phyloP scores from a whole-genome alignment of 2,888 invertebrate species.

The Ophion slaviceki region DNA sequence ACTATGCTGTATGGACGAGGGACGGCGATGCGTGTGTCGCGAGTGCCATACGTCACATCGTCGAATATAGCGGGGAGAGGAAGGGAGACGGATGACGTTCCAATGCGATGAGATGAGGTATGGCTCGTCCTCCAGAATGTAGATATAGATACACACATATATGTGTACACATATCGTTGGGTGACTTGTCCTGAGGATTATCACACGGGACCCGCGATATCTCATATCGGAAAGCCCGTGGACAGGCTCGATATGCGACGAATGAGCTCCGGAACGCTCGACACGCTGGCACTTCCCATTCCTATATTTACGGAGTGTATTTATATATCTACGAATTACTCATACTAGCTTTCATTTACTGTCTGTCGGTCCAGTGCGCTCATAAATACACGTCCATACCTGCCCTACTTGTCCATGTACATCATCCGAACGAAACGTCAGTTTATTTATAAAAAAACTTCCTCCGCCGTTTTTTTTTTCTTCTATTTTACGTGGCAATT shows the following conservation, averaged over 20 bases:
- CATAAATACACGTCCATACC: background rate
- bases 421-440: background rate
- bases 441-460: background rate
- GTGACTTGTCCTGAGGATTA: slow-evolving; percentile 79
- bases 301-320: slow-evolving; percentile 6
- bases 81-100: slow-evolving; percentile 21
- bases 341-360: slow-evolving; percentile 43
- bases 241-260: slow-evolving; percentile 83
- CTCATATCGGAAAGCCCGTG: slow-evolving; percentile 78
- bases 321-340: background rate
- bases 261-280: slow-evolving; percentile 80
- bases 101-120: slow-evolving; percentile 75
- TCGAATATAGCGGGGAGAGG: background rate
- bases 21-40: too few species aligned
- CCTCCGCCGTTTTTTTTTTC: background rate
- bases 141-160: slow-evolving; percentile 52
- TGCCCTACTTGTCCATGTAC: slow-evolving; percentile 38
- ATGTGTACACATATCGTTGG: slow-evolving; percentile 77
- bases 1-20: too few species aligned
- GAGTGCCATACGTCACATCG: background rate
- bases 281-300: slow-evolving; percentile 72
- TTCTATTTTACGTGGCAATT: background rate
- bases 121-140: slow-evolving; percentile 65
- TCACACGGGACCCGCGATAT: slow-evolving; percentile 78
- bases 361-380: slow-evolving; percentile 24